Evolutionary conservation across 2,797 vertebrate genomes (phyloP).

Genomic region (Phataginus tetradactyla): DNA sequence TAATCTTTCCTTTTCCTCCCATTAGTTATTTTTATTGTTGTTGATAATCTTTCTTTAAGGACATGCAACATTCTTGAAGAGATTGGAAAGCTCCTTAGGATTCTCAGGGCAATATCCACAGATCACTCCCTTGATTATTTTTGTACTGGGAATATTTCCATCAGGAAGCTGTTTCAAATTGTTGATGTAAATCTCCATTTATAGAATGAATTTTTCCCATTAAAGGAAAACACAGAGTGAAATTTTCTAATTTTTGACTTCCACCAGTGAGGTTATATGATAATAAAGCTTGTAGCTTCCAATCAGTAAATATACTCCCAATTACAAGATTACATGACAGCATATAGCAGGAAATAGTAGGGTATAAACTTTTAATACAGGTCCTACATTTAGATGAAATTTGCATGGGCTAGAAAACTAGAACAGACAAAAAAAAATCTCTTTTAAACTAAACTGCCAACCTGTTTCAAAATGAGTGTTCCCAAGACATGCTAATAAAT

Average conservation of each 20-base stretch:
- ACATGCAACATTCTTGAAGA: not conserved
- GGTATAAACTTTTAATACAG: not conserved
- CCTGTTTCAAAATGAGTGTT: conserved; percentile 16
- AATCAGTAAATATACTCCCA: not conserved
- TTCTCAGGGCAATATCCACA: not conserved
- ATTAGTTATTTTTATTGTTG: not conserved
- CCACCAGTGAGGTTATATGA: not conserved
- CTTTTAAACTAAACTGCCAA: conserved; percentile 15
- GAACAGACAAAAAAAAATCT: conserved; percentile 39
- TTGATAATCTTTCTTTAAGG: not conserved
- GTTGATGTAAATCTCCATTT: not conserved
- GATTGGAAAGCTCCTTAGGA: not conserved
- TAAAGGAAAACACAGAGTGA: not conserved
- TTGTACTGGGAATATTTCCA: not conserved
- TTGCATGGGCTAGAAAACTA: not conserved
- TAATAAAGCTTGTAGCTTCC: not conserved
- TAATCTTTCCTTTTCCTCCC: not conserved
- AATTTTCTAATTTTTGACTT: not conserved
- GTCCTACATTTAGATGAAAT: not conserved
- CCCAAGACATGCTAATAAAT: not conserved
- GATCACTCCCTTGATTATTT: not conserved
- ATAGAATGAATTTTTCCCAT: not conserved
- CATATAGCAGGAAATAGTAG: not conserved
- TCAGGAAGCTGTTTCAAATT: not conserved
- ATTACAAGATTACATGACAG: not conserved